Evolutionary conservation across 2,888 invertebrate species (phyloP), one percentile per base, ranked within the genome.

Genomic region (Ceratothoa steindachneri): DNA sequence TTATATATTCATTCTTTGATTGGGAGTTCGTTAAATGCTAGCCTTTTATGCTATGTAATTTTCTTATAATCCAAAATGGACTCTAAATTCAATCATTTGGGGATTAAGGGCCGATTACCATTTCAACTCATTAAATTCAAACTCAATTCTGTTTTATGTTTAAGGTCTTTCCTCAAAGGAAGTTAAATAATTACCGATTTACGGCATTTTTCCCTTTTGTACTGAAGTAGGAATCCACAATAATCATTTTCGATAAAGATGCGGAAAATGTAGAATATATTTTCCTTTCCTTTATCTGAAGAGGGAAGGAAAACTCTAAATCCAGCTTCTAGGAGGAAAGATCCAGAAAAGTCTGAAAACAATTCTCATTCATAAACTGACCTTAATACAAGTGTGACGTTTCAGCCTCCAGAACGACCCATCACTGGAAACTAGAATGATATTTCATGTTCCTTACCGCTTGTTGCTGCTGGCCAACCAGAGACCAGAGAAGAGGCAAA

Each of bases 351-450:
- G 60, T 60, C 60, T 60, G 60, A 24, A 60, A 60, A 60, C 60
- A 60, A 60, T 60, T 60, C 60, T 60, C 60, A 60, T 60, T 60
- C 60, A 60, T 60, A 60, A 60, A 60, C 60, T 60, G 60, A 60
- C 60, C 60, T 60, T 60, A 60, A 60, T 60, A 60, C 60, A 60
- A 60, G 60, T 60, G 60, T 60, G 60, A 60, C 60, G 60, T 24
- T 60, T 60, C 60, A 60, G 60, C 60, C 27, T 60, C 60, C 60
- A 60, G 60, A 60, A 60, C 60, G 60, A 60, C 60, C 60, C 60
- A 60, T 60, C 60, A 24, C 60, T 60, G 60, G 60, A 60, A 60
- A 60, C 60, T 24, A 24, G 60, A 60, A 60, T 60, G 60, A 60
- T 60, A 60, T 60, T 60, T 60, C 60, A 60, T 60, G 60, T 60